Base-by-base conservation (phyloP, 2,797 vertebrate genomes). In the Hemibagrus guttatus region DNA sequence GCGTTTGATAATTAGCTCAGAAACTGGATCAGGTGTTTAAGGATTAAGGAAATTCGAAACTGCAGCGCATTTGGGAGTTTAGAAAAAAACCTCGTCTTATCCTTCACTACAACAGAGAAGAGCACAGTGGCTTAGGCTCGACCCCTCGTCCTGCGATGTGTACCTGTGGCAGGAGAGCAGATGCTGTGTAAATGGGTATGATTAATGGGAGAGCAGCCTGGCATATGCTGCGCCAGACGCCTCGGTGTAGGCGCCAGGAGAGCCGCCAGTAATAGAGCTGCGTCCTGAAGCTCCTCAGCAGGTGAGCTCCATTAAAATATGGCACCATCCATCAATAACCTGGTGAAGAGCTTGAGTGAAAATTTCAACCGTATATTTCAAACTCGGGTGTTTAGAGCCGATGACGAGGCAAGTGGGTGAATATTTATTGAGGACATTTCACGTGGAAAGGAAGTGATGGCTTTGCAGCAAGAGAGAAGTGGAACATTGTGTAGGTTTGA, bases 171-270 rank as follows among this genome's bases (percentile, higher is more conserved):
- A 52, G 79, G 28, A 74, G 81, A 89, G 85, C 87, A 91, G 89
- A 90, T 90, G 88, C 83, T 83, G 42, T 13, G 79, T 84, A 89
- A 90, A 87, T 83, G 83, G 74, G 16, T 78, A 83, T 86, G 89
- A 90, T 87, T 86, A 90, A 89, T 89, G 72, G 66, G 74, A 39
- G 56, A 66, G 16, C 17, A 54, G 79, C 11, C 56, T 54, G 84
- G 82, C 89, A 90, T 90, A 91, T 89, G 90, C 76, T 86, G 58
- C 42, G 75, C 59, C 88, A 90, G 89, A 86, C 68, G 81, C 83
- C 83, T 81, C 78, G 31, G 59, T 79, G 46, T 69, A 83, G n/a
- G 23, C 26, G 52, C 46, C 68, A 68, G 49, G 39, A 82, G 61
- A 69, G 56, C 68, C 42, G 46, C 52, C 71, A 46, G 83, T 79